Evolutionary conservation across 64 coral and sea anemone genomes (phyloP).

Genomic region (Dendronephthya gigantea): DNA sequence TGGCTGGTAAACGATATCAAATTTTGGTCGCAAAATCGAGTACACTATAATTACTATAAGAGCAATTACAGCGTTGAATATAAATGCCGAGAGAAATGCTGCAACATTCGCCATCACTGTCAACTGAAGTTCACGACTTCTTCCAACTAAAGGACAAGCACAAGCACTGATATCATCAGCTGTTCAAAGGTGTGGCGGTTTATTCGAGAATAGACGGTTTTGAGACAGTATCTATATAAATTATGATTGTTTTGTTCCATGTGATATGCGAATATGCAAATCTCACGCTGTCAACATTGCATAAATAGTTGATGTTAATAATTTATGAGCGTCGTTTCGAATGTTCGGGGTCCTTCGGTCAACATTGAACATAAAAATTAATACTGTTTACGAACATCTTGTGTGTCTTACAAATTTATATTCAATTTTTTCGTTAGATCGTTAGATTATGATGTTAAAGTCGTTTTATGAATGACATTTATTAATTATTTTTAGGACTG

Average conservation of each 20-base stretch:
- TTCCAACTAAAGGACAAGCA: background rate
- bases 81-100: constrained; percentile 52
- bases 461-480: too few species aligned
- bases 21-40: constrained; percentile 50
- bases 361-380: background rate
- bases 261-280: background rate
- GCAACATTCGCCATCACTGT: background rate
- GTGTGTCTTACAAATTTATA: background rate
- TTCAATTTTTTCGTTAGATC: background rate
- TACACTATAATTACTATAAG: constrained; percentile 52
- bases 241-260: background rate
- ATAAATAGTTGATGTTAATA: background rate
- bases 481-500: too few species aligned
- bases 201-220: background rate
- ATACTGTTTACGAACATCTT: background rate
- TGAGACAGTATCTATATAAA: background rate
- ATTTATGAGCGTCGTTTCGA: background rate
- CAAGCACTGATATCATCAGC: background rate
- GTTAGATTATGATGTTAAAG: too few species aligned
- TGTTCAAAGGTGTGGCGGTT: background rate
- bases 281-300: background rate
- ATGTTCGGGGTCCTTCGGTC: background rate
- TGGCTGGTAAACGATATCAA: constrained; percentile 58
- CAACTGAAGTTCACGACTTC: background rate
- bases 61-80: constrained; percentile 54